Base-by-base conservation (phyloP, 2,888 invertebrate genomes). In the Hipparchia semele region DNA sequence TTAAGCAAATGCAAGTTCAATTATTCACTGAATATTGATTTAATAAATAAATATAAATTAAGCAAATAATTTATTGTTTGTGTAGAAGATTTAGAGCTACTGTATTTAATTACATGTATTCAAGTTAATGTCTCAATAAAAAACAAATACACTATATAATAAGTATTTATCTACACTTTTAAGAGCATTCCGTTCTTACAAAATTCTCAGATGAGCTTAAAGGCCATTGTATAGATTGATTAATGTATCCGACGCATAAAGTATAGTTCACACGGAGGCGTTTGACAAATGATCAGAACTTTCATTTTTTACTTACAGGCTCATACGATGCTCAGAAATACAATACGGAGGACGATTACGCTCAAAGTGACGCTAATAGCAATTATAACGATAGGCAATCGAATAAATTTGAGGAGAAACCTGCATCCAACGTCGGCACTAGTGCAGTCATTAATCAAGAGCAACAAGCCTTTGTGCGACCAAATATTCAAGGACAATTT, bases 291-390 rank as follows among this genome's bases (percentile, higher is more conserved):
- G 80, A 84, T 82, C 82, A 72, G 85, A 86, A 90, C 91, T 94
- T 93, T 93, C 91, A 78, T 92, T 93, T 87, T 91, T 90, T 87
- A 89, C 88, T 93, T 90, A 82, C 91, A 94, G 94, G 93, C 86
- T 90, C 92, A 75, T 93, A 93, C 84, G 88, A 91, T 76, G 86
- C 90, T 76, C 85, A 88, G 80, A 92, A 90, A 80, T 90, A 93
- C 87, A 92, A 93, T 89, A 82, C 84, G 61, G 90, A 82, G 59
- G 90, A 82, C 78, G 89, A 90, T 87, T 87, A 90, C 83, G 82
- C 86, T 77, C 86, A 87, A 81, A 84, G 81, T 79, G 85, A 78
- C 77, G 74, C 79, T 77, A 83, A 79, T 81, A 80, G 77, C 64
- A 83, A 82, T 80, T 84, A 87, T 84, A 88, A 89, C 83, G 79